A percentile compares a stretch with the other conserved stretches of the same genome.
phyloP scores from a whole-genome alignment of 2,113 vertebrate species.

The Patagioenas fasciata region DNA sequence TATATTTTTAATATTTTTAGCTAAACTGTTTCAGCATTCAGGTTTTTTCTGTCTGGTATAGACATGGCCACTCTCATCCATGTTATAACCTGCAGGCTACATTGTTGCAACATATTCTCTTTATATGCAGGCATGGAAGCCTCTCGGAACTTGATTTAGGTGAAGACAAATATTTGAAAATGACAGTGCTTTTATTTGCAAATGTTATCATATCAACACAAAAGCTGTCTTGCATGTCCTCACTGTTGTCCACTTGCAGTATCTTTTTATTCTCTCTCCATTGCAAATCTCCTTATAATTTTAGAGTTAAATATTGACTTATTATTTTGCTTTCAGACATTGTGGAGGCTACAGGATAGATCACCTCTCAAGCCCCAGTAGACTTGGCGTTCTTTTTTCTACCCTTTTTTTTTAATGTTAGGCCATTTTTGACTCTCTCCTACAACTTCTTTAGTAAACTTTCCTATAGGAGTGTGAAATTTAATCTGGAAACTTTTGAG shows the following conservation, averaged over 20 bases:
- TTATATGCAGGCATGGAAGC: not conserved
- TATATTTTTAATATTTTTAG: not conserved
- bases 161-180: not conserved
- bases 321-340: not conserved
- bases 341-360: too few relatives aligned
- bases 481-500: not conserved
- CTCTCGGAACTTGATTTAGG: not conserved
- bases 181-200: not conserved
- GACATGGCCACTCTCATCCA: not conserved
- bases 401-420: not conserved
- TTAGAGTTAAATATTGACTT: not conserved
- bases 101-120: not conserved
- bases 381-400: not conserved
- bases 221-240: not conserved
- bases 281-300: not conserved
- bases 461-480: not conserved
- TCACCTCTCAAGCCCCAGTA: not conserved
- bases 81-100: not conserved
- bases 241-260: not conserved
- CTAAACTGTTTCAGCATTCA: not conserved
- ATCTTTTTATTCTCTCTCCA: not conserved
- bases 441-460: not conserved
- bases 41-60: not conserved
- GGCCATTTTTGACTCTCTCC: not conserved
- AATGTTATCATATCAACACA: not conserved